Conservation (phyloP, 1,140 invertebrate genomes). For the Carposina sasakii region DNA sequence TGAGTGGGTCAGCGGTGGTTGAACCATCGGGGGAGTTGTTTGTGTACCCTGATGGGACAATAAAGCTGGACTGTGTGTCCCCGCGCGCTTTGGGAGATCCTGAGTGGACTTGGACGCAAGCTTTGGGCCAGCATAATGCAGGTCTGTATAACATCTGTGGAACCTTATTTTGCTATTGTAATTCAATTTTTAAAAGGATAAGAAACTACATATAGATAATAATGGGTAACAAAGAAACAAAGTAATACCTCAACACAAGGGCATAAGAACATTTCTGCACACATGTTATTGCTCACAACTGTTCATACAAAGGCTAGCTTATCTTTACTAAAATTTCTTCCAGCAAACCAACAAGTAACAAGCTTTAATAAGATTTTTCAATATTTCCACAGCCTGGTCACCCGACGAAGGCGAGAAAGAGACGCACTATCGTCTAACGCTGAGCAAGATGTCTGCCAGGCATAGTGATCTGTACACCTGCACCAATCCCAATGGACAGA, state of each 20-base stretch:
- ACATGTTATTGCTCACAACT: no score
- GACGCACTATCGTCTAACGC: slow-evolving; percentile 86
- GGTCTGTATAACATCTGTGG: slow-evolving; percentile 72
- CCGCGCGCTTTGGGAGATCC: slow-evolving; percentile 83
- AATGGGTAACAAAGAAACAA: no score
- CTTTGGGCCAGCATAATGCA: slow-evolving; percentile 81
- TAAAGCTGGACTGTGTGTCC: slow-evolving; percentile 89
- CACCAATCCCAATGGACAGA: slow-evolving; percentile 83
- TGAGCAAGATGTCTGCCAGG: slow-evolving; percentile 85
- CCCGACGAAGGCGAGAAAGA: slow-evolving; percentile 82
- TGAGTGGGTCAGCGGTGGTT: slow-evolving; percentile 85
- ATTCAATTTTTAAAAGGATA: no score
- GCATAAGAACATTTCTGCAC: no score
- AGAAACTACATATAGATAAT: no score
- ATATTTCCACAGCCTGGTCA: slow-evolving; percentile 81
- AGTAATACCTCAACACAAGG: no score
- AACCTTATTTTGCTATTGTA: no score
- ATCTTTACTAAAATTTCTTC: no score
- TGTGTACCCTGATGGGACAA: slow-evolving; percentile 86
- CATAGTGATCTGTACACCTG: slow-evolving; percentile 90
- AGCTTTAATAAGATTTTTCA: no score
- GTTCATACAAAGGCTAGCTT: no score
- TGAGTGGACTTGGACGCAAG: slow-evolving; percentile 92
- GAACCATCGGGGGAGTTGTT: slow-evolving; percentile 84
- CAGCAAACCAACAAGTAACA: no score